Base-by-base conservation (phyloP, 2,113 vertebrate genomes). In the Hemicordylus capensis region DNA sequence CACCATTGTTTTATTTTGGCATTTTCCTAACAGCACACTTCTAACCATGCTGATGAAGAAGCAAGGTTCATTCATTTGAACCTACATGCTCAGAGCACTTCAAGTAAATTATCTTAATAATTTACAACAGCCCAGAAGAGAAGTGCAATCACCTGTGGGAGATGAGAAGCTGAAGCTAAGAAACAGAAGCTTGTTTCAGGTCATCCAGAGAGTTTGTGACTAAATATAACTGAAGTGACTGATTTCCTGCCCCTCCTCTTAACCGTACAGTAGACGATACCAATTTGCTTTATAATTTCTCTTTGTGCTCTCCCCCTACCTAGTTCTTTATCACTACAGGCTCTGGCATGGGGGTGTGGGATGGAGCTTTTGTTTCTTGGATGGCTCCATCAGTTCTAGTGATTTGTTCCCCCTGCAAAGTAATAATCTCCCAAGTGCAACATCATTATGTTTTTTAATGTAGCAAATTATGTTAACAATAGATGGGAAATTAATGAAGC, bases 381-480 rank as follows among this genome's bases (percentile, higher is more conserved):
- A 74, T 17, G 63, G 69, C 2, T 61, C 63, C 6, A 6, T n/a
- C 6, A 61, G 42, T 67, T 82, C 79, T 70, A 83, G 69, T 83
- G 69, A 74, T 73, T 74, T 74, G 69, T 74, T 64, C 72, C 22
- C 37, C 51, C 39, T 12, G 72, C 20, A 73, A 89, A 92, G n/a
- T 48, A 78, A 86, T 83, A 87, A 86, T 75, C 20, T n/a, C 87
- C 24, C 86, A 28, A 0, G 1, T 73, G 44, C 66, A 44, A 19
- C 51, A 81, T 73, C 0, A 70, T 28, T 63, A 39, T 74, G 20
- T 1, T 88, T 80, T 84, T 39, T 88, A 58, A 51, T 86, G 56
- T 1, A 86, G 6, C 19, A 84, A 80, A 73, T 85, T 90, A 82
- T 51, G 59, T 51, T 69, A 88, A 86, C 56, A 84, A 73, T 14